phyloP scores from a whole-genome alignment of 2,888 invertebrate genomes.

The Trachelus stipa region DNA sequence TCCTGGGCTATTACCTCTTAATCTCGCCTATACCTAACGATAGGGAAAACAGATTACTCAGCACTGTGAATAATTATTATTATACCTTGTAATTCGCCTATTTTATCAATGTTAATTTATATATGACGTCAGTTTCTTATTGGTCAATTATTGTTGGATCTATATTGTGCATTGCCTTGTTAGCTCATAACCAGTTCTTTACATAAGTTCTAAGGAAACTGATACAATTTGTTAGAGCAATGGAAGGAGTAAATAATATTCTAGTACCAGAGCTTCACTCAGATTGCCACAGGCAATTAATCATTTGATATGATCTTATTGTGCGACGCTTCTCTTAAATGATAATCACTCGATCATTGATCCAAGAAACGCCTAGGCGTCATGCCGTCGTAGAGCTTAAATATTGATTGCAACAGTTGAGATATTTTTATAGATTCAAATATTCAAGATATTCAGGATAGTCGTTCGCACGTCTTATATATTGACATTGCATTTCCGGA shows the following conservation, averaged over 20 bases:
- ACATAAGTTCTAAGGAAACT: not conserved
- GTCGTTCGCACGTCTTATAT: not conserved
- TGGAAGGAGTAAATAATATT: not conserved
- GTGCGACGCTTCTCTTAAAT: not conserved
- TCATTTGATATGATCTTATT: not conserved
- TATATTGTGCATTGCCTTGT: not conserved
- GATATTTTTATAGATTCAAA: not conserved
- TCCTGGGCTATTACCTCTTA: not conserved
- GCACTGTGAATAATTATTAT: not conserved
- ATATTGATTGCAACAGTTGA: not conserved
- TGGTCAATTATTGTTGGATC: not conserved
- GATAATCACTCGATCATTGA: not conserved
- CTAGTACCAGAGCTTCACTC: not conserved
- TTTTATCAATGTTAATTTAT: not conserved
- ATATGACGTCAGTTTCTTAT: not conserved
- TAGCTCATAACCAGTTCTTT: not conserved
- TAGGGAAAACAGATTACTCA: not conserved
- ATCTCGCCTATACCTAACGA: not conserved
- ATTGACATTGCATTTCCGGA: not conserved
- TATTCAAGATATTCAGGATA: not conserved
- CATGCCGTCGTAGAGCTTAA: not conserved
- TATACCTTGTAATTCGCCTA: not conserved
- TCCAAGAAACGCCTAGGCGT: not conserved
- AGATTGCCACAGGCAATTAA: not conserved
- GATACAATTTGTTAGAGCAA: not conserved